Evolutionary conservation across 2,797 vertebrate species (phyloP).

Genomic region (Hemitrygon akajei): DNA sequence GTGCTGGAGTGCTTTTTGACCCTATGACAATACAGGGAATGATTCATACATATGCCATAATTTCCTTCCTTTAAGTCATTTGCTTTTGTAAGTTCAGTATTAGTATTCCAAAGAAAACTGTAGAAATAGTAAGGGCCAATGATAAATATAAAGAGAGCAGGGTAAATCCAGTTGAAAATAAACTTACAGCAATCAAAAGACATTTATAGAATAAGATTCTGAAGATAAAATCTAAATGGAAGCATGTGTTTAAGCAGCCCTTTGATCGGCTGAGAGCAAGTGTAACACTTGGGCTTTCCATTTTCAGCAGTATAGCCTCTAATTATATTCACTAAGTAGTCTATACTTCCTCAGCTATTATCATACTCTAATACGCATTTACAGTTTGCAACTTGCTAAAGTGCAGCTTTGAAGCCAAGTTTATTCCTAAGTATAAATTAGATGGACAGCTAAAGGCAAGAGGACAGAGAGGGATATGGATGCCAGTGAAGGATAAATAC

Average conservation of each 20-base stretch:
- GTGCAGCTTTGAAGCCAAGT: constrained; percentile 7
- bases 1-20: too few relatives aligned
- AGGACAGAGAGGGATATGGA: not conserved
- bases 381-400: not conserved
- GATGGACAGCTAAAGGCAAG: not conserved
- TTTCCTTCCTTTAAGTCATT: not conserved
- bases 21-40: not conserved
- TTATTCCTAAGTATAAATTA: not conserved
- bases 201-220: not conserved
- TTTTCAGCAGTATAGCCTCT: not conserved
- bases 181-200: not conserved
- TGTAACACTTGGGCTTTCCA: not conserved
- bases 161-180: not conserved
- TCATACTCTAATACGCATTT: not conserved
- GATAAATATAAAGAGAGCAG: not conserved
- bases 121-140: not conserved
- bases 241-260: not conserved
- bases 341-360: not conserved
- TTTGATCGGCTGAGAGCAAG: not conserved
- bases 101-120: not conserved
- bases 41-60: too few relatives aligned
- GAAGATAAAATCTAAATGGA: constrained; percentile 17
- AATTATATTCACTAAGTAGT: not conserved
- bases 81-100: not conserved
- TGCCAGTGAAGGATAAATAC: not conserved